phyloP scores from a whole-genome alignment of 1,140 invertebrate species.

The Neuroterus valhalla region DNA sequence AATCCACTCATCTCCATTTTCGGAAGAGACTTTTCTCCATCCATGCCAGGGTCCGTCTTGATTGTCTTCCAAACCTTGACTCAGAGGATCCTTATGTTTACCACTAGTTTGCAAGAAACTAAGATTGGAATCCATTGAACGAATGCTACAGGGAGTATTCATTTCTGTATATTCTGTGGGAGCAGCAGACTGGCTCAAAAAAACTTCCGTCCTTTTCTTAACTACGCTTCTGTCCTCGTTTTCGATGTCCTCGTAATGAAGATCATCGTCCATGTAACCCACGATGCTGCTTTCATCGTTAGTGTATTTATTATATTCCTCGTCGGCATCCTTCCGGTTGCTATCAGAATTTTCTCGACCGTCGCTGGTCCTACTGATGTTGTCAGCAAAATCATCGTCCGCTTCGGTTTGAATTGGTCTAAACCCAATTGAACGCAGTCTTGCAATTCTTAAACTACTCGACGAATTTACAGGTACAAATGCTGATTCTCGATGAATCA shows the following conservation, averaged over 20 bases:
- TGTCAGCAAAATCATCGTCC: slow-evolving; percentile 11
- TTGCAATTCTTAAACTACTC: slow-evolving; percentile 61
- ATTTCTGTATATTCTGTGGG: no score
- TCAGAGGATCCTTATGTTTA: not conserved
- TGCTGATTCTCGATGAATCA: slow-evolving; percentile 53
- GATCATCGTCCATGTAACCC: slow-evolving; percentile 68
- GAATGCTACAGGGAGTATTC: no score
- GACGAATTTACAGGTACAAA: slow-evolving; percentile 65
- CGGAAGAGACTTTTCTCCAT: slow-evolving; percentile 61
- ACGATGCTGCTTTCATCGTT: slow-evolving; percentile 67
- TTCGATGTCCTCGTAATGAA: slow-evolving; percentile 71
- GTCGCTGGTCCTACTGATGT: slow-evolving; percentile 36
- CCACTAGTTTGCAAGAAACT: no score
- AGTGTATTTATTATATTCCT: slow-evolving; percentile 68
- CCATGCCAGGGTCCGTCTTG: slow-evolving; percentile 65
- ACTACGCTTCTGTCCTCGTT: slow-evolving; percentile 53
- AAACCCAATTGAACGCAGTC: slow-evolving; percentile 69
- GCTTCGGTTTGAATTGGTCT: slow-evolving; percentile 59
- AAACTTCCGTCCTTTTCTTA: slow-evolving; percentile 14
- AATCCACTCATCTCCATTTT: slow-evolving; percentile 53
- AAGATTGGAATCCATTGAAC: no score
- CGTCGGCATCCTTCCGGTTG: slow-evolving; percentile 59
- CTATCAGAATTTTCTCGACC: slow-evolving; percentile 34
- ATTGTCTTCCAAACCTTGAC: slow-evolving; percentile 49
- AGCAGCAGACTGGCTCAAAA: not conserved